Evolutionary conservation across 2,888 invertebrate species (phyloP), one percentile per base, ranked within the genome.

Genomic region (Platycheirus albimanus): DNA sequence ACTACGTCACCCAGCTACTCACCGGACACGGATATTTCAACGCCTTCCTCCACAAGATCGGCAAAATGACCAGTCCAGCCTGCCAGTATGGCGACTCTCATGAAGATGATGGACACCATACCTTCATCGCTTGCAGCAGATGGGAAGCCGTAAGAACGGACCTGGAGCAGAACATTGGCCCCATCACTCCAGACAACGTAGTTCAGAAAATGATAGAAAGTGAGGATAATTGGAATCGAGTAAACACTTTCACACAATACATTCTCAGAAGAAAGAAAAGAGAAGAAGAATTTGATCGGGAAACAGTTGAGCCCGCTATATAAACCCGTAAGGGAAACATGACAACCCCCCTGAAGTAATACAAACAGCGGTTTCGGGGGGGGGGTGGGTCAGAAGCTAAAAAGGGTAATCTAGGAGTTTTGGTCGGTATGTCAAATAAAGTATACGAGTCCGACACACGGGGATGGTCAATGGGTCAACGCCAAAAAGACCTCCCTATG

Each of bases 1-100:
- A 41, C 6, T 41, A 13, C 13, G 13, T 13, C 38, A 66, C 66
- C 19, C 51, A 66, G 24, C 38, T 66, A 20, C 41, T 66, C 11
- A 49, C 51, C 30, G 51, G 19, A 11, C 66, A 51, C 30, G 66
- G 66, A 38, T 33, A 24, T 30, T 67, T 67, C 17, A 43, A 43
- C 17, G 20, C 11, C 4, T 43, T 38, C 11, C 33, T 43, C 1
- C 15, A 38, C 3, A 41, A 13, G 2, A 45, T 45, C 17, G 45
- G 49, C 28, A 49, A 49, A 49, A 28, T 6, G 3, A 28, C 13
- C 1, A 49, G 28, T 13, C 28, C 49, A n/a, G 28, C 49, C 28
- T 49, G 49, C 49, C 49, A 49, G 49, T 28, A 49, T 15, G 28
- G 49, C 4, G 49, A 49, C 13, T 49, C 49, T 1, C 13, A n/a